phyloP scores from a whole-genome alignment of 2,797 vertebrate genomes.

The Notamacropus eugenii region DNA sequence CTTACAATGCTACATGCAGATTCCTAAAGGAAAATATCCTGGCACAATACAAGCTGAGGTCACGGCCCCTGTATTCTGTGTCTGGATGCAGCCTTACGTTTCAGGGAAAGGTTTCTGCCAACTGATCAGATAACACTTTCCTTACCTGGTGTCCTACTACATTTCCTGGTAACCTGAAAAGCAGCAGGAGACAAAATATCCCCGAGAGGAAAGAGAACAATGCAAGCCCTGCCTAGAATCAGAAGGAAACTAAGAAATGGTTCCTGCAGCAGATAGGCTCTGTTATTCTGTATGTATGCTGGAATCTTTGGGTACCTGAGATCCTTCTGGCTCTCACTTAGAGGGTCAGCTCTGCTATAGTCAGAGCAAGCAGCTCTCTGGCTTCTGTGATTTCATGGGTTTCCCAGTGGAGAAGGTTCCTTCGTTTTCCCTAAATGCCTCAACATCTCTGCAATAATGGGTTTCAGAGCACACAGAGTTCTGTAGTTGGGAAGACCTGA shows the following conservation, averaged over 20 bases:
- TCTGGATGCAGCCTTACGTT: neutral
- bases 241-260: neutral
- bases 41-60: neutral
- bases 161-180: neutral
- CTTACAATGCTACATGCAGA: neutral
- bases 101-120: neutral
- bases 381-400: neutral
- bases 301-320: neutral
- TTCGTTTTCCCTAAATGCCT: neutral
- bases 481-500: neutral
- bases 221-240: neutral
- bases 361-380: neutral
- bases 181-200: neutral
- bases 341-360: neutral
- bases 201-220: neutral
- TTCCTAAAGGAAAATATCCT: neutral
- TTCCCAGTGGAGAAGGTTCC: neutral
- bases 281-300: neutral
- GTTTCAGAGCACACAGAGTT: neutral
- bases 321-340: neutral
- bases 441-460: neutral
- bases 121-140: neutral
- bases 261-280: neutral
- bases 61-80: neutral
- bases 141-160: neutral